phyloP scores from a whole-genome alignment of 2,113 vertebrate species.

The Aptenodytes patagonicus region DNA sequence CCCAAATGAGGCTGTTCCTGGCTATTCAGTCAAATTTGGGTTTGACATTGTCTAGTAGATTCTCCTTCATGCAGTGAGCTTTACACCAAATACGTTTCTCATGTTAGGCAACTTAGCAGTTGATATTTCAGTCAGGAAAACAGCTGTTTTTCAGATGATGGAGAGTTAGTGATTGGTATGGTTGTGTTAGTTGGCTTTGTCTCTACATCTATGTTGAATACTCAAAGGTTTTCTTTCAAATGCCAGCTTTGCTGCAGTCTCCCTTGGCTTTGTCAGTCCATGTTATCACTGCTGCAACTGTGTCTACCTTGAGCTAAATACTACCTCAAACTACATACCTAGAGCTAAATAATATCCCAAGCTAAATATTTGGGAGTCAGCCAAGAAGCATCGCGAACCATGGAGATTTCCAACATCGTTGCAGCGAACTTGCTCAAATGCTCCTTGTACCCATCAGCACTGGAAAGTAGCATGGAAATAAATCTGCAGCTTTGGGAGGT shows the following conservation, averaged over 20 bases:
- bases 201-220: background rate
- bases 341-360: background rate
- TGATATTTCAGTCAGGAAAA: background rate
- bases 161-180: accelerated
- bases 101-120: background rate
- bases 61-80: background rate
- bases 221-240: background rate
- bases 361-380: background rate
- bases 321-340: background rate
- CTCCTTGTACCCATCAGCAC: background rate
- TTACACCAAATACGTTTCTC: background rate
- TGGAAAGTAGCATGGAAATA: background rate
- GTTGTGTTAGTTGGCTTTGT: background rate
- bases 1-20: background rate
- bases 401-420: background rate
- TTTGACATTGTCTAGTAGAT: background rate
- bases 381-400: background rate
- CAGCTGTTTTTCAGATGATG: background rate
- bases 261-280: background rate
- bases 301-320: background rate
- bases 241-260: accelerated
- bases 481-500: background rate
- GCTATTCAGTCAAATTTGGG: accelerated
- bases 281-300: background rate
- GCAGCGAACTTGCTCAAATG: background rate